A percentile compares a stretch with the other conserved stretches of the same genome.
Conservation (phyloP, 35 echinoderm and acorn worm genomes). For the Apostichopus californicus region DNA sequence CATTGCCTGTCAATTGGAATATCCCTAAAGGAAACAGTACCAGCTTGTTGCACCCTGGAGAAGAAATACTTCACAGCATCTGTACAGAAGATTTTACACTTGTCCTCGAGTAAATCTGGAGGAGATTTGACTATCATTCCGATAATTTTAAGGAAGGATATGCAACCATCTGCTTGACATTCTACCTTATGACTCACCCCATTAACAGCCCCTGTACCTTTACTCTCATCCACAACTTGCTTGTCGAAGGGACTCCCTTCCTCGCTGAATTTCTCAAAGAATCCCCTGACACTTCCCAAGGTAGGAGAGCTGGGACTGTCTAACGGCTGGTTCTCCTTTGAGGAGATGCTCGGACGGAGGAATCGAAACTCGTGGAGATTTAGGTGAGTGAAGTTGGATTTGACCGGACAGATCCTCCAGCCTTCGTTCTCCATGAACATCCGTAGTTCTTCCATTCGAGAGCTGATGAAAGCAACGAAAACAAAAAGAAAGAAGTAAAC, state of each 20-base stretch:
- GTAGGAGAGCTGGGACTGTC: conserved; percentile 33
- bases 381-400: conserved; percentile 75
- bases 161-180: no score
- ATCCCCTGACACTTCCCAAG: conserved; percentile 50
- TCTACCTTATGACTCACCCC: conserved; percentile 52
- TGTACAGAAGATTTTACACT: no score
- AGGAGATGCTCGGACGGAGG: conserved; percentile 24
- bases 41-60: no score
- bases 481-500: not conserved
- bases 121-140: no score
- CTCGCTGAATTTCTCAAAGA: conserved; percentile 74
- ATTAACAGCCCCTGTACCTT: conserved; percentile 72
- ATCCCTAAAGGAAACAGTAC: no score
- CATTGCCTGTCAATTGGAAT: no score
- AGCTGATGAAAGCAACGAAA: conserved; percentile 33
- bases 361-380: conserved; percentile 95
- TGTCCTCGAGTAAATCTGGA: no score
- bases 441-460: conserved; percentile 86
- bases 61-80: no score
- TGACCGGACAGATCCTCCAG: conserved; percentile 96
- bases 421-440: conserved; percentile 99
- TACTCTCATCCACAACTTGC: conserved; percentile 67
- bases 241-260: conserved; percentile 93
- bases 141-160: no score
- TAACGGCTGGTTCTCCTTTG: conserved; percentile 34